These are phyloP conservation scores for Onychorhynchus coronatus DNA, from an alignment of 2,113 vertebrate species.

Conservation along the genomic window DNA sequence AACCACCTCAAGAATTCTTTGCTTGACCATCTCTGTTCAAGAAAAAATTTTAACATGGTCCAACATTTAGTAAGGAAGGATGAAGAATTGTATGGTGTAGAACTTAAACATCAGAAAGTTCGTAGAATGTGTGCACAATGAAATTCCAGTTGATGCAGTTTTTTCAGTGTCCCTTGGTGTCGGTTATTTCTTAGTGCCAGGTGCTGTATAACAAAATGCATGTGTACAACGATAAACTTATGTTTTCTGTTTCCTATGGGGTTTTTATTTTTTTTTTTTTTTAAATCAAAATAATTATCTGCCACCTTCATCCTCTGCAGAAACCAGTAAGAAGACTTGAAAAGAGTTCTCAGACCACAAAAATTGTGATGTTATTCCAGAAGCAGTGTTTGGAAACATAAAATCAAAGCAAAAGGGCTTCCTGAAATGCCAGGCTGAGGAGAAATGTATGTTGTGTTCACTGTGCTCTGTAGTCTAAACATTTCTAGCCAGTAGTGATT, in stretches of 20 bases:
- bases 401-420: not conserved
- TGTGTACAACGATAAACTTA: not conserved
- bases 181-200: not conserved
- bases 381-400: not conserved
- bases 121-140: not conserved
- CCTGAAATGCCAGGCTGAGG: not conserved
- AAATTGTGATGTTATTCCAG: not conserved
- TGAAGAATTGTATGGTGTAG: not conserved
- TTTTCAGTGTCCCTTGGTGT: not conserved
- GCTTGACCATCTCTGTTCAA: not conserved
- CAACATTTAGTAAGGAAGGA: not conserved
- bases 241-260: not conserved
- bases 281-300: not conserved
- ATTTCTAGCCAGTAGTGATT: not conserved
- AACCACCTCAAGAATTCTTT: not conserved
- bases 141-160: not conserved
- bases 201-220: not conserved
- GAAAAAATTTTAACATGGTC: not conserved
- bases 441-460: not conserved
- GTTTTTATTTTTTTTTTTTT: not conserved
- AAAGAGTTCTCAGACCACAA: not conserved
- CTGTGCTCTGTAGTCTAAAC: not conserved
- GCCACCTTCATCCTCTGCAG: rapidly evolving
- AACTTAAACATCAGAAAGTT: not conserved
- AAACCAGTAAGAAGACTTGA: not conserved